phyloP scores from a whole-genome alignment of 1,140 invertebrate genomes.

The Belonocnema kinseyi region DNA sequence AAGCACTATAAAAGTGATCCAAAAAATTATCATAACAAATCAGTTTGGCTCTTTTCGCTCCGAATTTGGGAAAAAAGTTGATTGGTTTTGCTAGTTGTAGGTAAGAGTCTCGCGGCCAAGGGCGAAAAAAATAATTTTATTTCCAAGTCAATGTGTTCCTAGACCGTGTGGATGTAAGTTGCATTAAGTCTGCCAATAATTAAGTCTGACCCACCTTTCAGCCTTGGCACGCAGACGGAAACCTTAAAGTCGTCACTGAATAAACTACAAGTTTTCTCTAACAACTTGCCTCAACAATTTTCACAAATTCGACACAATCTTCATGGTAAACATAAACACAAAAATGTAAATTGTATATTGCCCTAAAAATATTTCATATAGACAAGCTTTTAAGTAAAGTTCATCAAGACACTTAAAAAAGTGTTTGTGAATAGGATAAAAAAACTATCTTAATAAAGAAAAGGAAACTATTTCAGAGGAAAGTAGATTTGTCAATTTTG shows the following conservation, averaged over 20 bases:
- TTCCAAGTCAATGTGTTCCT: slow-evolving; percentile 25
- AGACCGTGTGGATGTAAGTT: slow-evolving; percentile 14
- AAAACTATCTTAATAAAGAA: not conserved
- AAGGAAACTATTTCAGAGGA: not conserved
- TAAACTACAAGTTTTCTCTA: not conserved
- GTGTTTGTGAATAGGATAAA: not conserved
- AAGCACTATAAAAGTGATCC: no score
- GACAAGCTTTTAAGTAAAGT: not conserved
- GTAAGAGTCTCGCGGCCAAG: not conserved
- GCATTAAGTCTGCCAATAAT: slow-evolving; percentile 31
- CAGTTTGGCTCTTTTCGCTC: no score
- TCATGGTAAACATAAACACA: not conserved
- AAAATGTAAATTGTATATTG: slow-evolving; percentile 15
- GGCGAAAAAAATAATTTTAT: slow-evolving; percentile 4
- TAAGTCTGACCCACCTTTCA: slow-evolving; percentile 23
- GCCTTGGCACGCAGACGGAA: not conserved
- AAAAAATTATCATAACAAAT: no score
- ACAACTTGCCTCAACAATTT: not conserved
- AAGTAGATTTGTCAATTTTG: slow-evolving; percentile 11
- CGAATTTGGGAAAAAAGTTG: not conserved
- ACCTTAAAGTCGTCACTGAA: not conserved
- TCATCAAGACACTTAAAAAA: not conserved
- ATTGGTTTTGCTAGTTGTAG: not conserved
- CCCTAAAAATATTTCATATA: slow-evolving; percentile 1
- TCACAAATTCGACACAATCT: slow-evolving; percentile 15